A percentile compares a stretch with the other conserved stretches of the same genome.
Evolutionary conservation across 2,888 invertebrate genomes (phyloP).

Genomic region (Dione vanillae): DNA sequence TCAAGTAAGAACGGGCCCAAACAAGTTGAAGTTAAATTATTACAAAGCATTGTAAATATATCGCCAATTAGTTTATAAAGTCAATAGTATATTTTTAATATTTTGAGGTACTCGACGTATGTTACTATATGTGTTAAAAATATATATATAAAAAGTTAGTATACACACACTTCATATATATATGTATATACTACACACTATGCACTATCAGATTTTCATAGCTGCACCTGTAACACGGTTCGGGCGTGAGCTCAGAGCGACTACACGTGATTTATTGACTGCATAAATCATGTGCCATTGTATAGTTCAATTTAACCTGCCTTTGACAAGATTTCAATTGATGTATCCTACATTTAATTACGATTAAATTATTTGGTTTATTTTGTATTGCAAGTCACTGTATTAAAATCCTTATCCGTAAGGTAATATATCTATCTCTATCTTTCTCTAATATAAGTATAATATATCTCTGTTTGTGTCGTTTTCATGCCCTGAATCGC

Average conservation of each 20-base stretch:
- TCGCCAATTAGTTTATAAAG: too few relatives aligned
- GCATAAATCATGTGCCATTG: constrained; percentile 43
- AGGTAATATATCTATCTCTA: too few relatives aligned
- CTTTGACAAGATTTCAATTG: constrained; percentile 40
- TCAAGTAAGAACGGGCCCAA: too few relatives aligned
- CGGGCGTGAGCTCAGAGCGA: constrained; percentile 49
- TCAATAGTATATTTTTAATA: too few relatives aligned
- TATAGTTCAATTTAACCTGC: constrained; percentile 41
- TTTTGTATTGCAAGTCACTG: not conserved
- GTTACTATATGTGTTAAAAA: too few relatives aligned
- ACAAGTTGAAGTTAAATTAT: too few relatives aligned
- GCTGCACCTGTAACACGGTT: constrained; percentile 48
- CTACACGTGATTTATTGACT: constrained; percentile 47
- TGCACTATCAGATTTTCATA: constrained; percentile 17
- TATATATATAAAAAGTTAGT: not conserved
- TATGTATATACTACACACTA: not conserved
- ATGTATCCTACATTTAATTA: constrained; percentile 37
- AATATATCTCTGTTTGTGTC: too few relatives aligned
- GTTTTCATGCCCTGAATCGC: too few relatives aligned
- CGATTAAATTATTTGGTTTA: constrained; percentile 21
- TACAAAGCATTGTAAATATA: too few relatives aligned
- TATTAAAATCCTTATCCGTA: too few relatives aligned
- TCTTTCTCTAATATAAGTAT: too few relatives aligned
- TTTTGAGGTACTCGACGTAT: too few relatives aligned
- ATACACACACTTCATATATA: constrained; percentile 13